These are phyloP conservation scores for Nineta flava DNA, from an alignment of 2,888 invertebrate species.

Conservation along the genomic window DNA sequence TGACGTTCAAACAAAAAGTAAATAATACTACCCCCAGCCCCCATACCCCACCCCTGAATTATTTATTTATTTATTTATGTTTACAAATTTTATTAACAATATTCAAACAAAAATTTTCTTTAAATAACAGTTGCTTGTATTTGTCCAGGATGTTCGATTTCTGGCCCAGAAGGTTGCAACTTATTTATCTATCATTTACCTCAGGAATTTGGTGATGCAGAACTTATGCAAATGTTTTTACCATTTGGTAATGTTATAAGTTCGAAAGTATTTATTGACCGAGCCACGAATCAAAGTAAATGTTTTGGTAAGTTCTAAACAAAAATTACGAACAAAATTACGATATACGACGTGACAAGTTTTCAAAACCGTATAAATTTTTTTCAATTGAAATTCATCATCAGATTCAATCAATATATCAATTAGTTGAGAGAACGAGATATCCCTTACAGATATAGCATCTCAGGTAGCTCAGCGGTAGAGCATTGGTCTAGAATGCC, in stretches of 20 bases:
- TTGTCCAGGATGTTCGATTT: conserved; percentile 74
- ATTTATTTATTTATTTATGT: neutral
- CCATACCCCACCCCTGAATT: neutral
- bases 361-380: neutral
- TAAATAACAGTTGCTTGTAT: neutral
- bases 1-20: neutral
- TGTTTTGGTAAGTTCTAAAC: conserved; percentile 82
- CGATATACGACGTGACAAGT: neutral
- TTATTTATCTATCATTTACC: conserved; percentile 99
- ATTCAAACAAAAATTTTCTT: neutral
- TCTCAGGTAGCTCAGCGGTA: too few relatives aligned
- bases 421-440: too few relatives aligned
- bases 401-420: too few relatives aligned
- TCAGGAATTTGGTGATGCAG: conserved; percentile 98
- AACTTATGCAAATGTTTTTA: conserved; percentile 99
- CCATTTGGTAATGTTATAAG: conserved; percentile 99
- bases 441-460: too few relatives aligned
- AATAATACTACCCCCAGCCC: neutral
- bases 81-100: too few relatives aligned
- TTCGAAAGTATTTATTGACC: conserved; percentile 99
- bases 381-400: conserved; percentile 4
- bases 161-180: conserved; percentile 99
- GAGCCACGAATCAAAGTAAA: conserved; percentile 99
- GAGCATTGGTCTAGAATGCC: too few relatives aligned
- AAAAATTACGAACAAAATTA: neutral